Conservation (phyloP, 2,113 vertebrate species). For the Zosterops borbonicus region DNA sequence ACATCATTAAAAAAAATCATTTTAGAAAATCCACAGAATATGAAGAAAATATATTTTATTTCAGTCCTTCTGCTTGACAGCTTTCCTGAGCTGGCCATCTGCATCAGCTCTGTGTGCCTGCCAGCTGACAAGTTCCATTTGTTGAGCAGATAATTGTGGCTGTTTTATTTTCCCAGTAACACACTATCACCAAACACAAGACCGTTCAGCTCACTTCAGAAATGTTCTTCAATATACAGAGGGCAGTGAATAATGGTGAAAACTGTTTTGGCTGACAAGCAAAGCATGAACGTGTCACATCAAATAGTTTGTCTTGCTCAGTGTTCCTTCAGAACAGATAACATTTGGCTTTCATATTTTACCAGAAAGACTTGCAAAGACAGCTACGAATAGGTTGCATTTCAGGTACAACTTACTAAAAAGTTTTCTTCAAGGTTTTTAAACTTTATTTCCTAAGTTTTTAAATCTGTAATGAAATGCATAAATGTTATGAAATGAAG, state of each 20-base stretch:
- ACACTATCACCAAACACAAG: constrained; percentile 48
- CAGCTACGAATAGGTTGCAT: neutral
- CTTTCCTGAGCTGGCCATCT: constrained; percentile 52
- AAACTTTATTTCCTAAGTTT: neutral
- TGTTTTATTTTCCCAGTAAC: constrained; percentile 56
- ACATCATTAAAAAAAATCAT: neutral
- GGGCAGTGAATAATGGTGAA: constrained; percentile 60
- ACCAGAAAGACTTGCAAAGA: neutral
- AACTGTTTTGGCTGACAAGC: constrained; percentile 54
- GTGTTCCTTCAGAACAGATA: constrained; percentile 16
- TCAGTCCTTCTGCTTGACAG: constrained; percentile 26
- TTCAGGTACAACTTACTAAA: neutral
- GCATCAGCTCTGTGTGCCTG: constrained; percentile 49
- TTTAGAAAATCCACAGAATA: neutral
- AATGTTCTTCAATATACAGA: constrained; percentile 39
- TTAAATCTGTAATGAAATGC: neutral
- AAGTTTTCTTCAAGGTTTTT: neutral
- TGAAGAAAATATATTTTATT: constrained; percentile 14
- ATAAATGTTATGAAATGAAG: neutral
- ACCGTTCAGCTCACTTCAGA: constrained; percentile 22
- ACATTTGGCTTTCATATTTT: constrained; percentile 24
- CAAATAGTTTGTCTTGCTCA: constrained; percentile 43
- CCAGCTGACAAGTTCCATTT: constrained; percentile 64
- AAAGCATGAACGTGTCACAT: constrained; percentile 62
- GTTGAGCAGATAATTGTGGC: constrained; percentile 61